Percentiles rank a stretch among this genome's conserved stretches.
phyloP scores from a whole-genome alignment of 1,140 invertebrate species.

The Adelges cooleyi region DNA sequence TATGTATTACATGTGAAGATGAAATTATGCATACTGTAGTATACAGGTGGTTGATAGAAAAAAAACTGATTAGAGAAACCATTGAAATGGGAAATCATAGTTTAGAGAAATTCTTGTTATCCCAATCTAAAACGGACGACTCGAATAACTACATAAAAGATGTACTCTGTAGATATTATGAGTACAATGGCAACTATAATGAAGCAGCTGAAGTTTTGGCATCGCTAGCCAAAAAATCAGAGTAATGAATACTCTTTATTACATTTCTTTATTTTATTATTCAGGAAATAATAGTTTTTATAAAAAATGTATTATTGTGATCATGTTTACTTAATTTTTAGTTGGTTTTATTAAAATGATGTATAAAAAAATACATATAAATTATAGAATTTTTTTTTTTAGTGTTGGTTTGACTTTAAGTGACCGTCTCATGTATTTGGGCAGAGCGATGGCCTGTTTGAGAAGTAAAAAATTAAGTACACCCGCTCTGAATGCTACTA shows the following conservation, averaged over 20 bases:
- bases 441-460: conserved; percentile 13
- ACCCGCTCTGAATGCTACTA: conserved; percentile 15
- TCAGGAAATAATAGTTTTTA: too few species aligned
- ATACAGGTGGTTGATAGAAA: conserved; percentile 86
- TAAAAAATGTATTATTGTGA: too few species aligned
- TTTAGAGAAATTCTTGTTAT: conserved; percentile 39
- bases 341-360: too few species aligned
- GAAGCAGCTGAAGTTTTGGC: conserved; percentile 86
- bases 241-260: conserved; percentile 48
- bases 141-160: conserved; percentile 52
- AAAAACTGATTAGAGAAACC: conserved; percentile 62
- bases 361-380: too few species aligned
- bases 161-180: conserved; percentile 92
- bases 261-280: background rate
- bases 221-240: conserved; percentile 68
- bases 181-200: conserved; percentile 79
- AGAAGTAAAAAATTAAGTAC: conserved; percentile 20
- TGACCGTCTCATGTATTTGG: conserved; percentile 21
- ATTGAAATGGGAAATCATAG: conserved; percentile 65
- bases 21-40: conserved; percentile 80
- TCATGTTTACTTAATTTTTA: too few species aligned
- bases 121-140: conserved; percentile 30
- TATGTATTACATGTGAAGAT: conserved; percentile 43
- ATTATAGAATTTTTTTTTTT: background rate
- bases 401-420: conserved; percentile 16